A percentile compares a stretch with the other conserved stretches of the same genome.
phyloP scores from a whole-genome alignment of 2,797 vertebrate species.

The Tauraco hartlaubi region DNA sequence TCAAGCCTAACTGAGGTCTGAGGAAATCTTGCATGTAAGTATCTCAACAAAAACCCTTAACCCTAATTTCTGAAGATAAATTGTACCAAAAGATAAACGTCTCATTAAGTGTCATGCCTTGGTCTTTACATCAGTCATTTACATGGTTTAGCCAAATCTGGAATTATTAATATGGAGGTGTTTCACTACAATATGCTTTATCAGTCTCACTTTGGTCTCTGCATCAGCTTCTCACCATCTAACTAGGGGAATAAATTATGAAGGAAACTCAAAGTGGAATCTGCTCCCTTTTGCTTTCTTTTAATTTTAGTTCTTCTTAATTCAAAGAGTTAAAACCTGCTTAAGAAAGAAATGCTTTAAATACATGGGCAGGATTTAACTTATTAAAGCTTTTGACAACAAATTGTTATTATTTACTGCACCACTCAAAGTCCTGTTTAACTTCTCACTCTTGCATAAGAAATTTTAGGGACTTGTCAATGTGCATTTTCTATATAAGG shows the following conservation, averaged over 20 bases:
- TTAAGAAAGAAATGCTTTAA: background rate
- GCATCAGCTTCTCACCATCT: background rate
- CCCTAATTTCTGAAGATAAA: background rate
- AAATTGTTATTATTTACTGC: background rate
- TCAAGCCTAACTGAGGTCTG: background rate
- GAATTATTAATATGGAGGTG: background rate
- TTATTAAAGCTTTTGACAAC: background rate
- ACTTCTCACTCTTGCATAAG: conserved; percentile 35
- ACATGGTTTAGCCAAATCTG: background rate
- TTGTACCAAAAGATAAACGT: background rate
- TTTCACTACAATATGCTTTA: background rate
- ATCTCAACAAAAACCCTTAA: background rate
- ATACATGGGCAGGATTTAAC: background rate
- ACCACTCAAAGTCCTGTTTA: background rate
- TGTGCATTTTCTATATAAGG: conserved; percentile 25
- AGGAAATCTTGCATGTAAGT: background rate
- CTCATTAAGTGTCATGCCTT: background rate
- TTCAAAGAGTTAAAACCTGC: background rate
- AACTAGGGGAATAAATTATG: background rate
- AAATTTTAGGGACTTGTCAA: conserved; percentile 11
- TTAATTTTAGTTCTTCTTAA: background rate
- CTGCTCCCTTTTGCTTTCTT: background rate
- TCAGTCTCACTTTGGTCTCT: background rate
- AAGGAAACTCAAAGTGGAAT: background rate
- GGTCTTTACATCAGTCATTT: background rate